These are phyloP conservation scores for Panulirus ornatus DNA, from an alignment of 1,140 invertebrate species.

Conservation along the genomic window DNA sequence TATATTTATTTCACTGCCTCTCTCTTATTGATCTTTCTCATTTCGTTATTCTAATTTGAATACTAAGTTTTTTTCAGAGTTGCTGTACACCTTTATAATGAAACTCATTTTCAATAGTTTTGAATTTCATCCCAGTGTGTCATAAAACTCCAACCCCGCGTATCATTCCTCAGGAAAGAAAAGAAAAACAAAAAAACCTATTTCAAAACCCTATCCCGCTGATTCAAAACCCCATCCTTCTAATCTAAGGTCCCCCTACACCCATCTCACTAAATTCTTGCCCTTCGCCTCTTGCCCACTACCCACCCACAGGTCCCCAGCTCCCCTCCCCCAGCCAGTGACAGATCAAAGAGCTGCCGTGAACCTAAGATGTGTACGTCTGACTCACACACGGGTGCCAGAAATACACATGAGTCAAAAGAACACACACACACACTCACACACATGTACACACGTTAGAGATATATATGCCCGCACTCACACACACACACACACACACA, in stretches of 20 bases:
- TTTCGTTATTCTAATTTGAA: no score
- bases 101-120: no score
- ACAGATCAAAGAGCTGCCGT: conserved; percentile 7
- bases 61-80: no score
- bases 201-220: neutral
- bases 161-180: no score
- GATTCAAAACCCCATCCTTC: neutral
- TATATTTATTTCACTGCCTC: no score
- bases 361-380: neutral
- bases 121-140: no score
- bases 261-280: neutral
- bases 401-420: conserved; percentile 55
- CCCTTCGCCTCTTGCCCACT: neutral
- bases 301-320: neutral
- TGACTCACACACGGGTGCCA: conserved; percentile 12
- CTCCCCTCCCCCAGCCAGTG: neutral
- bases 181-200: no score
- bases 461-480: no score
- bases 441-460: neutral
- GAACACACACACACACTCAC: neutral
- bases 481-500: no score
- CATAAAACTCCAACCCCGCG: no score
- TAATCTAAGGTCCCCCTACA: neutral
- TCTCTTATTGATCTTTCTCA: no score
- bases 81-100: no score